A percentile compares a stretch with the other conserved stretches of the same genome.
Evolutionary conservation across 2,113 vertebrate genomes (phyloP).

Genomic region (Eudyptes chrysolophus): DNA sequence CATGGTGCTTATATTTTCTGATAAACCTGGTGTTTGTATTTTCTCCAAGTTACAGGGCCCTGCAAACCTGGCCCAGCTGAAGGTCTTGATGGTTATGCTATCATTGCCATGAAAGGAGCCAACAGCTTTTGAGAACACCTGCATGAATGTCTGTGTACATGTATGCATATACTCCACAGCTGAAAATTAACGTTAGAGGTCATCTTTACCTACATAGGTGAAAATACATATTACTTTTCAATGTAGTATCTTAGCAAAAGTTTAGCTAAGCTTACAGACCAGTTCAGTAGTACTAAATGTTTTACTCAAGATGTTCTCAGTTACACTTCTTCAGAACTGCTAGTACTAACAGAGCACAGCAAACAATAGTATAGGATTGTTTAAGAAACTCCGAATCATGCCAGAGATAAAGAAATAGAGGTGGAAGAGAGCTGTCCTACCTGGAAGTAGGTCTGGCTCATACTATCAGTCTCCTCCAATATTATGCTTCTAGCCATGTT

Average conservation of each 20-base stretch:
- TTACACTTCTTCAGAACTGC: background rate
- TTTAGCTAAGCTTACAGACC: background rate
- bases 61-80: background rate
- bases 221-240: background rate
- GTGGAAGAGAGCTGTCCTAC: background rate
- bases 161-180: background rate
- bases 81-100: background rate
- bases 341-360: background rate
- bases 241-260: background rate
- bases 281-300: background rate
- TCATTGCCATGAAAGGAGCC: background rate
- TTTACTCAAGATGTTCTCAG: background rate
- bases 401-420: background rate
- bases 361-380: background rate
- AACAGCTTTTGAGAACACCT: background rate
- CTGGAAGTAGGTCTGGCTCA: background rate
- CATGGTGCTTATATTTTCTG: background rate
- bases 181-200: background rate
- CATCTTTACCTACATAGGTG: background rate
- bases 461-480: background rate
- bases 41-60: background rate
- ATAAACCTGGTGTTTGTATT: background rate
- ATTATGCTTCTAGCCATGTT: background rate
- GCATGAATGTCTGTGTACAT: background rate
- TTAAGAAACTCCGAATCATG: background rate